Conservation (phyloP, 1,140 invertebrate genomes). For the Charaxes varanes region DNA sequence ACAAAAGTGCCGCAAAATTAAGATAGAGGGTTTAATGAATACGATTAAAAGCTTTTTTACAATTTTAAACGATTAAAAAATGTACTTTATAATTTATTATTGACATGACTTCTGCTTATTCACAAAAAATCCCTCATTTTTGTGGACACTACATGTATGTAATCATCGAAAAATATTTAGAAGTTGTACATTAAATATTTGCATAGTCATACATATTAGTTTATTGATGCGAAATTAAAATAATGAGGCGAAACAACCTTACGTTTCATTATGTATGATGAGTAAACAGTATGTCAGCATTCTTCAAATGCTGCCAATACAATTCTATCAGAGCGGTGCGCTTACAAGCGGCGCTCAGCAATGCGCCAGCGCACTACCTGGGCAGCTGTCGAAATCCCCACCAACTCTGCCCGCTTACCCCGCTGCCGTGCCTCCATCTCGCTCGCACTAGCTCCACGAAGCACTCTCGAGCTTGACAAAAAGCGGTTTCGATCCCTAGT, state of each 20-base stretch:
- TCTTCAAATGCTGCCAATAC: constrained; percentile 47
- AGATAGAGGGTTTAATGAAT: no score
- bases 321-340: constrained; percentile 57
- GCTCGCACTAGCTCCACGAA: constrained; percentile 47
- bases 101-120: no score
- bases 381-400: constrained; percentile 65
- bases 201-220: constrained; percentile 1
- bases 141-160: no score
- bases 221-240: constrained; percentile 6
- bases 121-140: no score
- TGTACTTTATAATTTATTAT: no score
- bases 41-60: no score
- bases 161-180: no score
- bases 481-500: constrained; percentile 62
- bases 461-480: constrained; percentile 56
- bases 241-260: constrained; percentile 6
- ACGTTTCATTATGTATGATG: constrained; percentile 21
- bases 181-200: no score
- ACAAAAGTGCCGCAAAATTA: no score
- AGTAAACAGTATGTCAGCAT: constrained; percentile 35
- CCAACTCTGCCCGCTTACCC: constrained; percentile 46
- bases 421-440: constrained; percentile 44
- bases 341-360: constrained; percentile 60
- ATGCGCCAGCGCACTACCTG: constrained; percentile 59
- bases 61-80: no score